Conservation (phyloP, 2,113 vertebrate genomes). For the Macquaria ambigua region DNA sequence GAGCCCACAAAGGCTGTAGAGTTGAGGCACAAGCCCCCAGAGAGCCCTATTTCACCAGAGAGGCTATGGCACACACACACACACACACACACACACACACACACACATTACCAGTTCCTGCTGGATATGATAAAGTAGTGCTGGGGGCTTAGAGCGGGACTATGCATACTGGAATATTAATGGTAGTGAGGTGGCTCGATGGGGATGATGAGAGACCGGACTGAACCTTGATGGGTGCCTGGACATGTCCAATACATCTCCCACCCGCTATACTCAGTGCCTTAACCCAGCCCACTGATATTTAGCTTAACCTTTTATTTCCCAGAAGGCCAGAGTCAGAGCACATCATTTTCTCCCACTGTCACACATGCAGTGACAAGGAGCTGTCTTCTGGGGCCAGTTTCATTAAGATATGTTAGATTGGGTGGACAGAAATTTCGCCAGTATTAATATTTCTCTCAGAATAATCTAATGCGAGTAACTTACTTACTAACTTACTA, state of each 20-base stretch:
- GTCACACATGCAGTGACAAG: conserved; percentile 36
- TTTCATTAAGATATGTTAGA: conserved; percentile 32
- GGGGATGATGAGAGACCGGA: conserved; percentile 42
- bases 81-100: conserved; percentile 3
- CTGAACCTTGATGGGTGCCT: conserved; percentile 74
- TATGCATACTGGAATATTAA: conserved; percentile 77
- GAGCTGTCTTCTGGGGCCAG: conserved; percentile 2
- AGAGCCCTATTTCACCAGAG: conserved; percentile 76
- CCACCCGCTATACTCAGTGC: conserved; percentile 25
- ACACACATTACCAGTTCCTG: conserved; percentile 33
- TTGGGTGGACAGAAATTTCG: too few species aligned
- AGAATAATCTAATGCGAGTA: neutral
- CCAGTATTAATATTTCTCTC: conserved; percentile 6
- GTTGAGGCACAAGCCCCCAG: conserved; percentile 80
- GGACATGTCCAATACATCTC: conserved; percentile 70
- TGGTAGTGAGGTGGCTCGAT: conserved; percentile 60
- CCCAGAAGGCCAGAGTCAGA: conserved; percentile 58
- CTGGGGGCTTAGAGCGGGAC: conserved; percentile 44
- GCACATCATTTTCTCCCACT: conserved; percentile 38
- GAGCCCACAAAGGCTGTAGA: conserved; percentile 79
- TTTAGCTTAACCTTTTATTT: conserved; percentile 80
- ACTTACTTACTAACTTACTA: neutral
- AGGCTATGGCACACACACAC: conserved; percentile 48
- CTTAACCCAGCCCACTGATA: conserved; percentile 69
- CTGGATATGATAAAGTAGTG: conserved; percentile 58